These are phyloP conservation scores for Smutsia gigantea DNA, from an alignment of 2,797 vertebrate species.

Conservation along the genomic window DNA sequence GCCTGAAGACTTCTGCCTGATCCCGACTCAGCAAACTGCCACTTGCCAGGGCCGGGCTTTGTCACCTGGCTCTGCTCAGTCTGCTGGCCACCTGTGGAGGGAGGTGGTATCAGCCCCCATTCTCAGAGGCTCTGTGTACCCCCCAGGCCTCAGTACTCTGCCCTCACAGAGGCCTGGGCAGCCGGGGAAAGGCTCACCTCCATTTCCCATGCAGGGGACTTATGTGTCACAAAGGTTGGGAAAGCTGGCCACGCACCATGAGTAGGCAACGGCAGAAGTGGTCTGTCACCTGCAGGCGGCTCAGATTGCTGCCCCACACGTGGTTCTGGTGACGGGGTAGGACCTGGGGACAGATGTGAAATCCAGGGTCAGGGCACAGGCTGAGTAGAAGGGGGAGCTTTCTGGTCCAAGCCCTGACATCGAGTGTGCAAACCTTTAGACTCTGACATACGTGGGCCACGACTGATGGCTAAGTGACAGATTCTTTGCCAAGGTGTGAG, in stretches of 20 bases:
- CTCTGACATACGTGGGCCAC: neutral
- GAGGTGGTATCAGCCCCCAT: neutral
- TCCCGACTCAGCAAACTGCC: neutral
- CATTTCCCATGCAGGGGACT: neutral
- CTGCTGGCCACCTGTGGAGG: neutral
- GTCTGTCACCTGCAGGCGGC: fast-evolving
- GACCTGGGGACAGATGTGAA: neutral
- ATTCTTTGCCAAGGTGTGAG: too few relatives aligned
- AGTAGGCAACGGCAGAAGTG: neutral
- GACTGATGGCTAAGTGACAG: neutral
- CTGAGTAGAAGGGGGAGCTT: neutral
- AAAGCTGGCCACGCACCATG: fast-evolving
- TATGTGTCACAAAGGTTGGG: neutral
- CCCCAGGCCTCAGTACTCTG: fast-evolving
- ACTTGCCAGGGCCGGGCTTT: neutral
- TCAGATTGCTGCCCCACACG: fast-evolving
- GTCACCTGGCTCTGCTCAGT: neutral
- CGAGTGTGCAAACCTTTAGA: neutral
- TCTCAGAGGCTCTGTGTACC: neutral
- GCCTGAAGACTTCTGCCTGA: neutral
- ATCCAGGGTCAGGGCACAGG: too few relatives aligned
- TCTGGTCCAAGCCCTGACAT: neutral
- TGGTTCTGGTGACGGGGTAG: neutral
- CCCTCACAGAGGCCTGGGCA: neutral
- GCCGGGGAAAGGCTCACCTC: fast-evolving